These are phyloP conservation scores for Villa cingulata DNA, from an alignment of 2,888 invertebrate genomes.

Conservation along the genomic window DNA sequence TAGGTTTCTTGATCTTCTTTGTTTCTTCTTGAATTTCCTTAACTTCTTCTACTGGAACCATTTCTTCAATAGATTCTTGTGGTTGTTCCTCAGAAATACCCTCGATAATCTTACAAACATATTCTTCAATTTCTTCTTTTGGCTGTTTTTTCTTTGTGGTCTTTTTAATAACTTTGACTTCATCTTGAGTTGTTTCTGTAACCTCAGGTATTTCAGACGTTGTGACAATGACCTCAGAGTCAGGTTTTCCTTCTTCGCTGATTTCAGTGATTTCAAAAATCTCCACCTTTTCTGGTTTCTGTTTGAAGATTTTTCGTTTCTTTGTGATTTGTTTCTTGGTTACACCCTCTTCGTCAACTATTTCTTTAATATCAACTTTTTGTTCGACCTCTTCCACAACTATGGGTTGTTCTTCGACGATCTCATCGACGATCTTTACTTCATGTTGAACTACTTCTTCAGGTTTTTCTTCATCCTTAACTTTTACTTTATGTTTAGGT, in stretches of 20 bases:
- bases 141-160: too few species aligned
- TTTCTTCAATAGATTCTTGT: too few species aligned
- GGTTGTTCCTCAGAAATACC: too few species aligned
- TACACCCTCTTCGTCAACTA: slow-evolving; percentile 22
- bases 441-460: too few species aligned
- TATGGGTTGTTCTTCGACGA: too few species aligned
- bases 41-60: too few species aligned
- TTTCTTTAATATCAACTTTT: slow-evolving; percentile 16
- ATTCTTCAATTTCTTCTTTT: too few species aligned
- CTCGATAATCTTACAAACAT: too few species aligned
- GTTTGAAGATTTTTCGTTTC: slow-evolving; percentile 31
- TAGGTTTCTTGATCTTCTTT: too few species aligned
- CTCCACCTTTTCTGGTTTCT: slow-evolving; percentile 33
- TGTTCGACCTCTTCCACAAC: slow-evolving; percentile 17
- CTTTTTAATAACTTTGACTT: neutral
- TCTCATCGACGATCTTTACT: too few species aligned
- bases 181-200: slow-evolving; percentile 1
- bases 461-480: neutral
- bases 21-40: too few species aligned
- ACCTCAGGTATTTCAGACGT: slow-evolving; percentile 24
- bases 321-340: slow-evolving; percentile 27
- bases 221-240: slow-evolving; percentile 36
- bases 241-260: slow-evolving; percentile 32
- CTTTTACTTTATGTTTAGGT: neutral
- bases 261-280: slow-evolving; percentile 35